Conservation (phyloP, 2,113 vertebrate species). For the Cavia aperea region DNA sequence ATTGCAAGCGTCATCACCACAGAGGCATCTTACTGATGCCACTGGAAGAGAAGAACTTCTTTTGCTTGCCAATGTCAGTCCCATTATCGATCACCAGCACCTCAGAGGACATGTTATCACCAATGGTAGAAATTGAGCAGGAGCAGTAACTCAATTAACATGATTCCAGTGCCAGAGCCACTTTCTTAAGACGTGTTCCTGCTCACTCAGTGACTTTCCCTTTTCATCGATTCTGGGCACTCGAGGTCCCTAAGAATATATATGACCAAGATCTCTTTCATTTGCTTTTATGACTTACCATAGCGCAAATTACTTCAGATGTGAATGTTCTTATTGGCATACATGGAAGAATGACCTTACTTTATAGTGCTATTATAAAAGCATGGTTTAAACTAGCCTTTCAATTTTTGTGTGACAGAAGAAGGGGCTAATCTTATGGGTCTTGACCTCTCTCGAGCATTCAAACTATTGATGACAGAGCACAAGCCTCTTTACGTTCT, state of each 20-base stretch:
- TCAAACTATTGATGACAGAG: slow-evolving; percentile 69
- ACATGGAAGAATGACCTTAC: slow-evolving; percentile 66
- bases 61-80: slow-evolving; percentile 16
- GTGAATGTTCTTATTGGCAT: slow-evolving; percentile 67
- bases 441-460: slow-evolving; percentile 68
- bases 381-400: slow-evolving; percentile 67
- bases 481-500: slow-evolving; percentile 59
- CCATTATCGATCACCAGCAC: slow-evolving; percentile 3
- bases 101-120: slow-evolving; percentile 30
- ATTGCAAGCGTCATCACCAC: neutral
- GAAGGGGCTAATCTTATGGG: slow-evolving; percentile 67
- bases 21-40: neutral
- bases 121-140: slow-evolving; percentile 44
- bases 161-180: neutral
- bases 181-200: slow-evolving; percentile 45
- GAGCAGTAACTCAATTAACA: slow-evolving; percentile 56
- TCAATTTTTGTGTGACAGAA: slow-evolving; percentile 68
- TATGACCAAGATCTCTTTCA: slow-evolving; percentile 48
- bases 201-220: slow-evolving; percentile 49
- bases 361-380: slow-evolving; percentile 66
- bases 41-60: neutral
- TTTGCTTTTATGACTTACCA: slow-evolving; percentile 61
- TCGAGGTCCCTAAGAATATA: slow-evolving; percentile 55
- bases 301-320: slow-evolving; percentile 63
- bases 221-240: slow-evolving; percentile 55